Percentiles rank a stretch among this genome's conserved stretches.
These are phyloP conservation scores for Sarcophaga bullata DNA, from an alignment of 1,140 invertebrate genomes.

Conservation along the genomic window DNA sequence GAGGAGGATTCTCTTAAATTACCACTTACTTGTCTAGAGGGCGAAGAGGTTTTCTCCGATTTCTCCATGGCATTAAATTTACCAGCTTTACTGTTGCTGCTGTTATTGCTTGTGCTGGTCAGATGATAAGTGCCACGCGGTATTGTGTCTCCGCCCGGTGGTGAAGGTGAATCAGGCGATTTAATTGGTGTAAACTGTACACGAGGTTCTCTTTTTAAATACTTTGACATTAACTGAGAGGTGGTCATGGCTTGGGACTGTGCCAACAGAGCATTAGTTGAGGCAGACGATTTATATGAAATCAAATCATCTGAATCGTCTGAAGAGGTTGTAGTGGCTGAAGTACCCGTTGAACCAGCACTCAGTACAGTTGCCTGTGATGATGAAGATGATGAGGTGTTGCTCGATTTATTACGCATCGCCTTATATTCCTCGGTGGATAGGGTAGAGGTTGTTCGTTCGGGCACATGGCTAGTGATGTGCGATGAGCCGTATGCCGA, in stretches of 20 bases:
- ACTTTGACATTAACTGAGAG: constrained; percentile 63
- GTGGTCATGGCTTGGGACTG: constrained; percentile 64
- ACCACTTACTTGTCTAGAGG: constrained; percentile 49
- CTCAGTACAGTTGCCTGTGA: constrained; percentile 63
- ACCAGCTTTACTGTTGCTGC: background rate
- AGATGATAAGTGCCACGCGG: constrained; percentile 62
- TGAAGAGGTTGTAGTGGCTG: constrained; percentile 60
- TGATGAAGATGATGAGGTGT: constrained; percentile 61
- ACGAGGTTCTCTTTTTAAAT: constrained; percentile 60
- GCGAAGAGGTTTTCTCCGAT: constrained; percentile 52
- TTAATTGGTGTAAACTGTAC: constrained; percentile 63
- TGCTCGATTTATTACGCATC: constrained; percentile 62
- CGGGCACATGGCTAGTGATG: background rate
- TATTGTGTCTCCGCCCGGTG: constrained; percentile 57
- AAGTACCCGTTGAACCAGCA: constrained; percentile 61
- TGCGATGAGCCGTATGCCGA: constrained; percentile 23
- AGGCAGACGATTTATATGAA: constrained; percentile 63
- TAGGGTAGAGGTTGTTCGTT: constrained; percentile 26
- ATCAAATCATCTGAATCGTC: constrained; percentile 62
- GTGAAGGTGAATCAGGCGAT: constrained; percentile 62
- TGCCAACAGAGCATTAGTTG: constrained; percentile 60
- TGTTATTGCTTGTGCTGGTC: constrained; percentile 42
- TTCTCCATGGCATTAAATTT: constrained; percentile 39
- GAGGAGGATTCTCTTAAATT: background rate
- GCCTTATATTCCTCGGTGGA: constrained; percentile 59